Conservation (phyloP, 2,113 vertebrate genomes). For the Suncus etruscus region DNA sequence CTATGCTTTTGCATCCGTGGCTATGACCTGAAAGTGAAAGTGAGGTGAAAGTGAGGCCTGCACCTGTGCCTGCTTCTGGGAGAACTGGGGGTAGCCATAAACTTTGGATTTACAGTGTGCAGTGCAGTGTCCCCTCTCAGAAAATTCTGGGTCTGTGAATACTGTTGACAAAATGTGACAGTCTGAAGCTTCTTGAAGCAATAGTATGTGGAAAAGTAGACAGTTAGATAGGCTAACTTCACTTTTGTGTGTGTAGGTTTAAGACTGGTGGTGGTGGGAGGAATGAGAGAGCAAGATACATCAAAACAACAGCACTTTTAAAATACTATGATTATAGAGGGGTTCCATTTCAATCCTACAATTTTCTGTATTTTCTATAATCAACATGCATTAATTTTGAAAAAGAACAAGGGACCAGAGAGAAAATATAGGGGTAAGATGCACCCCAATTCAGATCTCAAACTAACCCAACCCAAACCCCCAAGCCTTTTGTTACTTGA, state of each 20-base stretch:
- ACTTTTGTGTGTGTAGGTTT: background rate
- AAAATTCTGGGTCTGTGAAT: too few species aligned
- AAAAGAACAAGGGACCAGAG: background rate
- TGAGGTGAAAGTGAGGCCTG: too few species aligned
- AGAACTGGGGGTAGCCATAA: too few species aligned
- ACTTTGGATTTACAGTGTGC: too few species aligned
- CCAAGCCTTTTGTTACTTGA: too few species aligned
- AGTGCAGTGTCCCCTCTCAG: too few species aligned
- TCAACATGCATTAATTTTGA: background rate
- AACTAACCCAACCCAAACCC: too few species aligned
- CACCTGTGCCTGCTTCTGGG: too few species aligned
- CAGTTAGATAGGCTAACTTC: background rate
- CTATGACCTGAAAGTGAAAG: too few species aligned
- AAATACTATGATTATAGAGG: background rate
- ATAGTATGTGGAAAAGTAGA: background rate
- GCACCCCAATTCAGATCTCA: too few species aligned
- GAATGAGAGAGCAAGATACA: background rate
- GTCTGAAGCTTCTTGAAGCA: background rate
- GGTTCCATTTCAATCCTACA: background rate
- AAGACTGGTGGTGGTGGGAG: background rate
- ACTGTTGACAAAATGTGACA: background rate
- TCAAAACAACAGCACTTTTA: background rate
- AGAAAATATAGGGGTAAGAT: background rate
- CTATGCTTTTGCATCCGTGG: too few species aligned
- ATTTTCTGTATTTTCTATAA: conserved; percentile 24